Evolutionary conservation across 2,888 invertebrate genomes (phyloP).

Genomic region (Cryptus viduatorius): DNA sequence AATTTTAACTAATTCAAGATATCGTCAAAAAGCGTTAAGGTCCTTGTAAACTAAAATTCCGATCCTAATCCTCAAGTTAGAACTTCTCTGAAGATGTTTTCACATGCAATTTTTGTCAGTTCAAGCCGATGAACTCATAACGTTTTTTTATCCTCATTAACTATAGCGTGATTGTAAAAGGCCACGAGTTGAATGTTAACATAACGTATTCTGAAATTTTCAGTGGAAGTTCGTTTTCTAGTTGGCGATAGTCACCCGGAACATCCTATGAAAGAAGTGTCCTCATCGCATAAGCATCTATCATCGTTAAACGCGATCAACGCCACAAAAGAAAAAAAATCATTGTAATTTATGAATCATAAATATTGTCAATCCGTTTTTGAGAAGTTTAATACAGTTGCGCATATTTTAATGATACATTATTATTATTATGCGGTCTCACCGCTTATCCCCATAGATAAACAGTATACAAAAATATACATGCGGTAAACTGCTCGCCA

Average conservation of each 20-base stretch:
- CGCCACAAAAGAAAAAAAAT: neutral
- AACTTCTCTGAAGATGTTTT: too few relatives aligned
- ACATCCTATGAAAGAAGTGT: neutral
- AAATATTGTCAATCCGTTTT: conserved; percentile 43
- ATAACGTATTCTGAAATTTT: conserved; percentile 68
- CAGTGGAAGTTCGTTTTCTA: conserved; percentile 82
- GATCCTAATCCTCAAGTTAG: too few relatives aligned
- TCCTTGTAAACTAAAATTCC: too few relatives aligned
- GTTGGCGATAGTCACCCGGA: conserved; percentile 78
- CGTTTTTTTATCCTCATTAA: neutral
- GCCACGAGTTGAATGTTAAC: conserved; percentile 11
- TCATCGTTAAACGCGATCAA: neutral
- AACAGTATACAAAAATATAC: conserved; percentile 40
- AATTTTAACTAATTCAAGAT: too few relatives aligned
- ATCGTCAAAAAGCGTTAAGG: too few relatives aligned
- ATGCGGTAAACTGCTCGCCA: neutral
- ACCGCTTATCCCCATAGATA: neutral
- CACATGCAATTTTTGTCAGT: too few relatives aligned
- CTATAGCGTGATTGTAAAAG: neutral
- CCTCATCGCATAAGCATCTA: neutral
- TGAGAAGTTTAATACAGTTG: conserved; percentile 42
- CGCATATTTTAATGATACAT: conserved; percentile 41
- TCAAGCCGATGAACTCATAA: too few relatives aligned
- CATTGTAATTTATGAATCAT: conserved; percentile 35
- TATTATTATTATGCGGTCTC: neutral